Evolutionary conservation across 2,113 vertebrate species (phyloP).

Genomic region (Tonatia bakeri): DNA sequence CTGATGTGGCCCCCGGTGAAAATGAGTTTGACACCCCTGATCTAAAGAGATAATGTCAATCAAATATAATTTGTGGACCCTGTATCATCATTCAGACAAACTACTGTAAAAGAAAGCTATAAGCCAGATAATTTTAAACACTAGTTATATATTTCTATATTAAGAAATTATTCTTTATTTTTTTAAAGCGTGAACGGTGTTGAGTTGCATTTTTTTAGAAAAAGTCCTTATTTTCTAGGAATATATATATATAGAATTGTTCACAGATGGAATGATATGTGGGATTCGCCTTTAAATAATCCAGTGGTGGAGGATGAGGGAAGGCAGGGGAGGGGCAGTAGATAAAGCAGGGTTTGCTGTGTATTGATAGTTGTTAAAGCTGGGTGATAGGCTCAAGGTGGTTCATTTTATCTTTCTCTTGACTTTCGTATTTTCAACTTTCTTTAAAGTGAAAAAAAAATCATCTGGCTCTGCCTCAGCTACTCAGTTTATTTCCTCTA

Average conservation of each 20-base stretch:
- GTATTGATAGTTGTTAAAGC: neutral
- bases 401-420: neutral
- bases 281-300: neutral
- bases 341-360: neutral
- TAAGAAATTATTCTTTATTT: neutral
- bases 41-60: neutral
- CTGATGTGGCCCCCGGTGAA: too few relatives aligned
- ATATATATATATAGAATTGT: neutral
- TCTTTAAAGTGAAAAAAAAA: neutral
- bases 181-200: neutral
- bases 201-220: neutral
- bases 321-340: neutral
- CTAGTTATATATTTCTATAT: neutral
- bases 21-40: neutral
- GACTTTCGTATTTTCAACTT: neutral
- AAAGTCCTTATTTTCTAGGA: neutral
- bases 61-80: neutral
- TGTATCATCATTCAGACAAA: neutral
- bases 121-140: neutral
- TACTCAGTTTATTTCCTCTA: neutral
- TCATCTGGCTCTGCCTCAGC: neutral
- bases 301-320: neutral
- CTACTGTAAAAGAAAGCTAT: neutral
- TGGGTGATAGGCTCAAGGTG: neutral
- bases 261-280: neutral